Evolutionary conservation across 2,113 vertebrate genomes (phyloP), one percentile per base, ranked within the genome.

Genomic region (Circaetus cinerascens): DNA sequence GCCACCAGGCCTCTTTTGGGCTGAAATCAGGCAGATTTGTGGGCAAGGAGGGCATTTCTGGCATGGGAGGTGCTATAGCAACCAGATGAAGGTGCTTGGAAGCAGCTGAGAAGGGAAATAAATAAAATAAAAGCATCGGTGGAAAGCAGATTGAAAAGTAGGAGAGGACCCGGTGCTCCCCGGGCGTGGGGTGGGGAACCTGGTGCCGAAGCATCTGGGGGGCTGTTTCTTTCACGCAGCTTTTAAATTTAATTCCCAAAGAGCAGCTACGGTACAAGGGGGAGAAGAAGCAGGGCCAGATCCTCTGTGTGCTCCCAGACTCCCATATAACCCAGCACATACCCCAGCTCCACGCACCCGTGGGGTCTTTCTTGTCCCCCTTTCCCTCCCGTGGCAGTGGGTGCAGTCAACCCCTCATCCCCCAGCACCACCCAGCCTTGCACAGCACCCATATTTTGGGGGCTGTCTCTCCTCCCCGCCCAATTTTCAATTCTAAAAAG

Each of bases 261-360:
- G 48, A 38, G 56, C 4, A 1, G 13, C 7, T n/a, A 4, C 0
- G 7, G 53, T 5, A 14, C 43, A 3, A 0, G 5, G 16, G 59
- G 43, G 34, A 46, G 46, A 29, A 60, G 13, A 2, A n/a, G 29
- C 8, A 5, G 43, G 23, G 7, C 8, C 25, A 8, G 36, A 1
- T 18, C 13, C 62, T 15, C 36, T 7, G 2, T 0, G 0, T 7
- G 3, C 27, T 5, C 56, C 59, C n/a, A 29, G 8, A 7, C 9
- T 19, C 53, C 80, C 32, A 0, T 1, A 2, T 8, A 55, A 41
- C 48, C 32, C 46, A 43, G 56, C 20, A 12, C 1, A 1, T 1
- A 0, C 6, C 60, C 57, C 86, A 41, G 48, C 11, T 12, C 72
- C 9, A 1, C 0, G 3, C 16, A 5, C 29, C 45, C 3, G 0